Conservation (phyloP, 2,113 vertebrate species). For the Poeciliopsis occidentalis region DNA sequence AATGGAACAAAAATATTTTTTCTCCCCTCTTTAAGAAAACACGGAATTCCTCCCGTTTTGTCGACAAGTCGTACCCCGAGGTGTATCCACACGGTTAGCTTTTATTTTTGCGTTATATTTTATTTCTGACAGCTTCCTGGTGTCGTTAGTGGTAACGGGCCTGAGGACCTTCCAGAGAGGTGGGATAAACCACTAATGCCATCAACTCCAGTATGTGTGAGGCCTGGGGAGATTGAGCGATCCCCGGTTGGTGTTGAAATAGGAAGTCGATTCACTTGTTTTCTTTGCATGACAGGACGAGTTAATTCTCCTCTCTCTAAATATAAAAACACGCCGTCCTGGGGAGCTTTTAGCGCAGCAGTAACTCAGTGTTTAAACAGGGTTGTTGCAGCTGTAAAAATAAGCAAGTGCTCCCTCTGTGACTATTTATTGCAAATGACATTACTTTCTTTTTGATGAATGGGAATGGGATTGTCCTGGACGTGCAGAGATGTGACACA, state of each 20-base stretch:
- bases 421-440: slow-evolving; percentile 50
- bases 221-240: slow-evolving; percentile 10
- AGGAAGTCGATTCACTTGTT: slow-evolving; percentile 47
- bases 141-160: neutral
- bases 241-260: slow-evolving; percentile 33
- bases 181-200: neutral
- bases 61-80: neutral
- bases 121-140: neutral
- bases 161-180: neutral
- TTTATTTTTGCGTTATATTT: neutral
- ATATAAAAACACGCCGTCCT: neutral
- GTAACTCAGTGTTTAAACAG: slow-evolving; percentile 42
- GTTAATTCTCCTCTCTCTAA: slow-evolving; percentile 1
- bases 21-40: neutral
- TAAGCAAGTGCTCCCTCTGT: slow-evolving; percentile 42
- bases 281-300: slow-evolving; percentile 29
- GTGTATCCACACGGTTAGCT: neutral
- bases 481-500: slow-evolving; percentile 15
- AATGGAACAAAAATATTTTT: neutral
- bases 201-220: slow-evolving; percentile 22
- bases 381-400: slow-evolving; percentile 70
- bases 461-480: slow-evolving; percentile 36
- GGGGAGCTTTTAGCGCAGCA: slow-evolving; percentile 27
- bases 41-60: too few species aligned
- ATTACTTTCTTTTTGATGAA: slow-evolving; percentile 26